phyloP scores from a whole-genome alignment of 2,888 invertebrate species.

The Leucophora obtusa region DNA sequence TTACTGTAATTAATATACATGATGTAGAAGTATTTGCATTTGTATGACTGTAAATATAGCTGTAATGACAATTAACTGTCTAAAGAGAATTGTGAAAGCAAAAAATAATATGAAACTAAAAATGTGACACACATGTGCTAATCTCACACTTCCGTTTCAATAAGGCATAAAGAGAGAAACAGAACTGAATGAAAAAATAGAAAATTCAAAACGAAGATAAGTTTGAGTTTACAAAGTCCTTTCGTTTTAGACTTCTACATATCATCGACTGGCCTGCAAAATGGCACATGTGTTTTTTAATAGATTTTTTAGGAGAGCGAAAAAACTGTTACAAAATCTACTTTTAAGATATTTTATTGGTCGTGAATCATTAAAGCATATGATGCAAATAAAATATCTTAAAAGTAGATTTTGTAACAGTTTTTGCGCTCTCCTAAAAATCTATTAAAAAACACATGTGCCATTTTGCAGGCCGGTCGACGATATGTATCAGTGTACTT shows the following conservation, averaged over 20 bases:
- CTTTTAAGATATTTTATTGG: too few species aligned
- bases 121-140: slow-evolving; percentile 23
- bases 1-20: background rate
- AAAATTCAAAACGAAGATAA: slow-evolving; percentile 16
- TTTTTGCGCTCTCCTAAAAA: too few species aligned
- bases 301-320: too few species aligned
- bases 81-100: slow-evolving; percentile 54
- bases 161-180: slow-evolving; percentile 9
- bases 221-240: background rate
- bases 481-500: too few species aligned
- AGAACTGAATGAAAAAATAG: slow-evolving; percentile 9
- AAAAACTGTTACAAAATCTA: too few species aligned
- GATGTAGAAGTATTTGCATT: background rate
- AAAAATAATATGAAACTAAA: slow-evolving; percentile 18
- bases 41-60: slow-evolving; percentile 5
- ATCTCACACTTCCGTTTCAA: slow-evolving; percentile 43
- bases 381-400: too few species aligned
- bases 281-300: too few species aligned
- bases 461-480: too few species aligned
- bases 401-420: too few species aligned
- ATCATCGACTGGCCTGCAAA: too few species aligned
- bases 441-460: too few species aligned
- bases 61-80: slow-evolving; percentile 57
- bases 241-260: background rate
- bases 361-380: too few species aligned